A percentile compares a stretch with the other conserved stretches of the same genome.
Evolutionary conservation across 2,888 invertebrate genomes (phyloP).

Genomic region (Lasioglossum vierecki): DNA sequence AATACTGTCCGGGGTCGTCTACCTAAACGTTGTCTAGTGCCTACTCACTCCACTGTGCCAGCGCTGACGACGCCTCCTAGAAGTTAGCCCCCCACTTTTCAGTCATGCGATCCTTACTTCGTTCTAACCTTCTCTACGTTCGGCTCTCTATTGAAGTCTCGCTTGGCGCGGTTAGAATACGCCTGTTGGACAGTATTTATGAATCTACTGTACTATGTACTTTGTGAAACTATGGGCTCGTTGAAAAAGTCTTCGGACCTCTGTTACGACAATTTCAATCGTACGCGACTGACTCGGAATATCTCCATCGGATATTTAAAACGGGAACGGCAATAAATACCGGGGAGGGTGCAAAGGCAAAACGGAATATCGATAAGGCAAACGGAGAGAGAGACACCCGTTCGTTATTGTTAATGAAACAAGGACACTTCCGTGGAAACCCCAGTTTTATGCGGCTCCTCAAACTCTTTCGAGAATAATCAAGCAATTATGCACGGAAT

Average conservation of each 20-base stretch:
- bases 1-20: too few species aligned
- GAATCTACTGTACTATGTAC: too few species aligned
- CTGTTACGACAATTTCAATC: conserved; percentile 59
- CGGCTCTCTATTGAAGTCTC: too few species aligned
- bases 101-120: too few species aligned
- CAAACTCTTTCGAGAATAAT: conserved; percentile 59
- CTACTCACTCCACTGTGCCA: too few species aligned
- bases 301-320: conserved; percentile 63
- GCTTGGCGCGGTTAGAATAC: too few species aligned
- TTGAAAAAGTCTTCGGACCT: background rate
- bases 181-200: too few species aligned
- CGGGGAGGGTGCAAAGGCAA: background rate
- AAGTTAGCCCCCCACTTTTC: too few species aligned
- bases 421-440: conserved; percentile 64
- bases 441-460: conserved; percentile 56
- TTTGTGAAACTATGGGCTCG: background rate
- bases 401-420: conserved; percentile 68
- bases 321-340: conserved; percentile 58
- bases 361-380: conserved; percentile 66
- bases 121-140: too few species aligned
- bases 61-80: too few species aligned
- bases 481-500: conserved; percentile 63
- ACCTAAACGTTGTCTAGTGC: too few species aligned
- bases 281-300: background rate
- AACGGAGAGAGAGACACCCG: background rate